Conservation (phyloP, 2,888 invertebrate genomes). For the Xestia sexstrigata region DNA sequence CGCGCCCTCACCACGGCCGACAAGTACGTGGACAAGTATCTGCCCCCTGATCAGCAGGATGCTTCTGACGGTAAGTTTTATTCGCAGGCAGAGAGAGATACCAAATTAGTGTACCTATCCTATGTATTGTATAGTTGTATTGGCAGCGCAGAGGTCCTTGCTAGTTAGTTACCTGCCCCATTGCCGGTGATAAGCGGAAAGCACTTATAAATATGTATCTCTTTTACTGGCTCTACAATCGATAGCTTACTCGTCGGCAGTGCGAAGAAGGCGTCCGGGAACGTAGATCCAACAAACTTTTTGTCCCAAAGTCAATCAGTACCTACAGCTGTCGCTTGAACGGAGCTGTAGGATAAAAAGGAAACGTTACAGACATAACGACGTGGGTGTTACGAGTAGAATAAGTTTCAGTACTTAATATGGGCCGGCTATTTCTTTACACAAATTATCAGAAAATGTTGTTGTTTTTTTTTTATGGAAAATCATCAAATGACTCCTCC, state of each 20-base stretch:
- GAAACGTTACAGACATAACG: too few species aligned
- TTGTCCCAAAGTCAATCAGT: too few species aligned
- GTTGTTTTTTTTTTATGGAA: too few species aligned
- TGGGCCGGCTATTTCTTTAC: neutral
- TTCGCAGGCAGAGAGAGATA: neutral
- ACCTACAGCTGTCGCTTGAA: neutral
- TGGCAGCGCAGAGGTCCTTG: neutral
- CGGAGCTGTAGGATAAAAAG: neutral
- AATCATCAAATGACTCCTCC: too few species aligned
- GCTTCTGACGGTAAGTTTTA: constrained; percentile 91
- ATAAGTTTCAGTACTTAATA: neutral
- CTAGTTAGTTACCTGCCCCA: neutral
- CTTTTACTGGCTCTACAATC: neutral
- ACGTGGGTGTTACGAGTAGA: neutral
- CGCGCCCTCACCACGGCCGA: constrained; percentile 95
- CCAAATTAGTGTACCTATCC: too few species aligned
- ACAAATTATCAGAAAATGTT: neutral
- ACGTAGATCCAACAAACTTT: neutral
- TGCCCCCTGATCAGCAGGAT: constrained; percentile 93
- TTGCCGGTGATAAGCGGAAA: neutral
- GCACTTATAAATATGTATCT: neutral
- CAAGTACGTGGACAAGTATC: constrained; percentile 95
- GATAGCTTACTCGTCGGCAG: neutral
- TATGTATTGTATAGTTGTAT: too few species aligned
- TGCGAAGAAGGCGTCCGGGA: neutral